phyloP scores from a whole-genome alignment of 1,140 invertebrate species.

The Monomorium pharaonis region DNA sequence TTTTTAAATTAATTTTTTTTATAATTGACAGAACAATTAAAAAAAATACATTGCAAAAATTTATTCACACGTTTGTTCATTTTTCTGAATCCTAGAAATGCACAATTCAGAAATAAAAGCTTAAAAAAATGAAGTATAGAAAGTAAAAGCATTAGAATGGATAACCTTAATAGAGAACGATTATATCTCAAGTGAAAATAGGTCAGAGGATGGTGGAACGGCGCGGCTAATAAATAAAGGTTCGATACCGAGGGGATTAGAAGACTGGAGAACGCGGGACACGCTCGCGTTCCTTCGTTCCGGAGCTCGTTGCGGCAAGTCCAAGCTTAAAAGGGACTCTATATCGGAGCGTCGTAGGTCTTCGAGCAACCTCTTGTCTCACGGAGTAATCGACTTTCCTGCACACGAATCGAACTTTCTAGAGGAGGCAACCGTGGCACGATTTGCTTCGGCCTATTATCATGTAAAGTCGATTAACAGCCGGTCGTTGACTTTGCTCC shows the following conservation, averaged over 20 bases:
- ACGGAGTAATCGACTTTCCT: conserved; percentile 66
- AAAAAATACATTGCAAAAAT: background rate
- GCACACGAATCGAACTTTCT: conserved; percentile 66
- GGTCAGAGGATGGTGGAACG: background rate
- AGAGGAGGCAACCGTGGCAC: conserved; percentile 54
- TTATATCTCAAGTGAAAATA: background rate
- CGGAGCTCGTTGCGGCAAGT: conserved; percentile 31
- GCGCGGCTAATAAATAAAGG: background rate
- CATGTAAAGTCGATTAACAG: conserved; percentile 56
- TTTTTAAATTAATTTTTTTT: background rate
- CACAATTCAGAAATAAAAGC: background rate
- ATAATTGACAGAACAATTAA: background rate
- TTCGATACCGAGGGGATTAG: background rate
- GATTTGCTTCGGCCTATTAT: conserved; percentile 64
- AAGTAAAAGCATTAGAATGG: background rate
- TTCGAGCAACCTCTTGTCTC: conserved; percentile 60
- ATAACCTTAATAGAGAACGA: background rate
- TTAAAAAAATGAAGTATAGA: background rate
- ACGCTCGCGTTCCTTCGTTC: conserved; percentile 39
- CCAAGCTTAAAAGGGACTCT: conserved; percentile 61
- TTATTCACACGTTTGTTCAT: background rate
- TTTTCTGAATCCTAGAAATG: background rate
- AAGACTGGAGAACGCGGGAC: background rate
- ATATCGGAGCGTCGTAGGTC: conserved; percentile 57
- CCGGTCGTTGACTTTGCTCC: conserved; percentile 50